phyloP scores from a whole-genome alignment of 2,113 vertebrate genomes.

The Aegotheles bennettii region DNA sequence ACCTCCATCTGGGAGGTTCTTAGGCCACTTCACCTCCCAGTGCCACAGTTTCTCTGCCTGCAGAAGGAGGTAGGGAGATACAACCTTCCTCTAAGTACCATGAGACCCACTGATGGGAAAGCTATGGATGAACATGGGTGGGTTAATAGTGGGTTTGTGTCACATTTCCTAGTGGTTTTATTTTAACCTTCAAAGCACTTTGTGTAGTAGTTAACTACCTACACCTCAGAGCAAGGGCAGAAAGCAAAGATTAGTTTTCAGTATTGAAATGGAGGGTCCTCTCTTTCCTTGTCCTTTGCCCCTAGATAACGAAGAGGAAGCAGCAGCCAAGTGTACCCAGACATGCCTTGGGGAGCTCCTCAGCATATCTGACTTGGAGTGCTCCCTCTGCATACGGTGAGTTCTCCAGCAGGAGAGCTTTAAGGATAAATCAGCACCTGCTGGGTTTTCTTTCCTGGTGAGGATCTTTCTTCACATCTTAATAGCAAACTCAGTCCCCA shows the following conservation, averaged over 20 bases:
- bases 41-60: neutral
- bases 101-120: neutral
- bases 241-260: neutral
- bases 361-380: constrained; percentile 84
- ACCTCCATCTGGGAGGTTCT: neutral
- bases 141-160: neutral
- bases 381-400: constrained; percentile 89
- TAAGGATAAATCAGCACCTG: neutral
- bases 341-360: constrained; percentile 46
- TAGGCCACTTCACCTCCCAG: neutral
- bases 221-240: neutral
- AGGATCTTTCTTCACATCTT: neutral
- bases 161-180: neutral
- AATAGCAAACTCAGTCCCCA: neutral
- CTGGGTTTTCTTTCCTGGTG: neutral
- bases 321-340: neutral
- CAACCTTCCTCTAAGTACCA: neutral
- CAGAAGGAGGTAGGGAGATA: neutral
- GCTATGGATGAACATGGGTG: rapidly evolving
- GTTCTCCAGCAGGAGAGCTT: neutral
- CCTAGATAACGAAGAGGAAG: neutral
- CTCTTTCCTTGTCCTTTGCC: neutral
- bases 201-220: neutral
- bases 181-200: neutral
- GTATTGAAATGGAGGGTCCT: rapidly evolving